Percentiles rank a stretch among this genome's conserved stretches.
These are phyloP conservation scores for Acleris holmiana DNA, from an alignment of 2,888 invertebrate genomes.

Conservation along the genomic window DNA sequence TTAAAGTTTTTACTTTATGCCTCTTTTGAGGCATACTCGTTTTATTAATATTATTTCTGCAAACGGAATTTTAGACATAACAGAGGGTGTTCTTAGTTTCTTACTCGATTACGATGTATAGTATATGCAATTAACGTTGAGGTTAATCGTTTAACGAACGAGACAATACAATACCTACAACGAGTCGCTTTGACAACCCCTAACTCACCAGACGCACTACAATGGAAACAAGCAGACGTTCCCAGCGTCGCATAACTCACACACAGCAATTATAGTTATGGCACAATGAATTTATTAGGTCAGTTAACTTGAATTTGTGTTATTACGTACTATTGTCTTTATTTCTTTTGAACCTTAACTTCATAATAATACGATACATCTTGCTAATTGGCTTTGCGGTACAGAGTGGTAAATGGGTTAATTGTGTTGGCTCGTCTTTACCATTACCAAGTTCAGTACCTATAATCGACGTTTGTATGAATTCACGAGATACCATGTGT, in stretches of 20 bases:
- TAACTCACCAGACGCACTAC: constrained; percentile 25
- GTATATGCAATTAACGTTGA: too few relatives aligned
- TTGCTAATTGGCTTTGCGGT: constrained; percentile 30
- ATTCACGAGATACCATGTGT: too few relatives aligned
- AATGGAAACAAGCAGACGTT: constrained; percentile 55
- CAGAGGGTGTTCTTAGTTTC: too few relatives aligned
- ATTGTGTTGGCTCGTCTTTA: constrained; percentile 37
- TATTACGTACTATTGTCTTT: constrained; percentile 53
- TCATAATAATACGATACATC: constrained; percentile 21
- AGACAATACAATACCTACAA: not conserved
- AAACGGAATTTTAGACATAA: too few relatives aligned
- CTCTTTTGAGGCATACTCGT: too few relatives aligned
- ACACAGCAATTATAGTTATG: constrained; percentile 68
- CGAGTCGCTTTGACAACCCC: constrained; percentile 25
- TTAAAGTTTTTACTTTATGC: too few relatives aligned
- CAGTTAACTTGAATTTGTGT: constrained; percentile 77
- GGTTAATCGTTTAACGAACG: constrained; percentile 12
- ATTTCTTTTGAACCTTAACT: constrained; percentile 37
- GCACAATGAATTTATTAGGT: constrained; percentile 79
- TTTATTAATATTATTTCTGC: too few relatives aligned
- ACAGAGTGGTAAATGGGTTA: constrained; percentile 35
- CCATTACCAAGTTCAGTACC: constrained; percentile 9
- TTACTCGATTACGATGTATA: too few relatives aligned
- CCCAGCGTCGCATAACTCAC: constrained; percentile 64
- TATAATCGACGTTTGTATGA: too few relatives aligned